A percentile compares a stretch with the other conserved stretches of the same genome.
Conservation (phyloP, 2,113 vertebrate species). For the Syngnathus floridae region DNA sequence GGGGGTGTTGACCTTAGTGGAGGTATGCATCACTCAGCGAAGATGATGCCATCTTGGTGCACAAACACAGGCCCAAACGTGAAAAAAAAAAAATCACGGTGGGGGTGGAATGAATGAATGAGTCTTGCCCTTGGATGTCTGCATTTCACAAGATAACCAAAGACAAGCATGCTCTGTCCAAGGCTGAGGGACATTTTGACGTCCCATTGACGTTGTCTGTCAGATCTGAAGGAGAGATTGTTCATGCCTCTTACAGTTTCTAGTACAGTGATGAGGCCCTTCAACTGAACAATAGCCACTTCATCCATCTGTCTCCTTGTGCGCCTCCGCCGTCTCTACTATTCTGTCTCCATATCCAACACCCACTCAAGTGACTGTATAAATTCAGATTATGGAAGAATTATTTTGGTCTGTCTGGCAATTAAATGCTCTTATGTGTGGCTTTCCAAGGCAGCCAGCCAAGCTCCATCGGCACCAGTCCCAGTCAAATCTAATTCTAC, state of each 20-base stretch:
- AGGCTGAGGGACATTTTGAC: constrained; percentile 44
- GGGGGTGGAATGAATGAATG: constrained; percentile 8
- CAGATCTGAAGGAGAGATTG: constrained; percentile 46
- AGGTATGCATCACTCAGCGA: constrained; percentile 52
- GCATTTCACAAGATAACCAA: constrained; percentile 53
- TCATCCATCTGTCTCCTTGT: constrained; percentile 36
- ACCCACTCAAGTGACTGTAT: constrained; percentile 58
- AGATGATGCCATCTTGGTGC: constrained; percentile 49
- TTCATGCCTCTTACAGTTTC: constrained; percentile 42
- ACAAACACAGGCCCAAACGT: constrained; percentile 17
- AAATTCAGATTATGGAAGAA: constrained; percentile 76
- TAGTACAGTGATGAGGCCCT: constrained; percentile 45
- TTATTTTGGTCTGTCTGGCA: constrained; percentile 86
- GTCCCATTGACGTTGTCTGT: constrained; percentile 36
- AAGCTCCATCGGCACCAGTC: constrained; percentile 79
- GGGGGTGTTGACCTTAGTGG: constrained; percentile 41
- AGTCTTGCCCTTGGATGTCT: constrained; percentile 31
- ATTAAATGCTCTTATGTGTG: constrained; percentile 86
- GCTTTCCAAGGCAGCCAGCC: constrained; percentile 81
- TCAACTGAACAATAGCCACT: constrained; percentile 45
- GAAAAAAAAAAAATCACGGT: constrained; percentile 12
- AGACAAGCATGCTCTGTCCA: constrained; percentile 56
- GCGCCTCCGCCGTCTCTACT: constrained; percentile 17
- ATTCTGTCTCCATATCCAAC: constrained; percentile 47
- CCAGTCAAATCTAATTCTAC: constrained; percentile 79